Evolutionary conservation across 2,888 invertebrate genomes (phyloP).

Genomic region (Sarcophaga subvicina): DNA sequence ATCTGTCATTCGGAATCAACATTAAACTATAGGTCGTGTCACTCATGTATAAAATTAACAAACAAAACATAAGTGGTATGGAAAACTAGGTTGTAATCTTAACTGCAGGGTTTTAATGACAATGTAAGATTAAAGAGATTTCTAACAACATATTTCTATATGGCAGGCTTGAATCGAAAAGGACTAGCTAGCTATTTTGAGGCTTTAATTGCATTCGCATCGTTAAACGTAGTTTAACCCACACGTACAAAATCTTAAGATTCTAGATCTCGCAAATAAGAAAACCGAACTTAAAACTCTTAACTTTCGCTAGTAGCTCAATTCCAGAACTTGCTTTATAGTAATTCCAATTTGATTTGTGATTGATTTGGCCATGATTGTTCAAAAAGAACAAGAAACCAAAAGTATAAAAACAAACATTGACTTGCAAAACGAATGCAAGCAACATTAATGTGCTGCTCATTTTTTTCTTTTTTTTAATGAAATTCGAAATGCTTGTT

Average conservation of each 20-base stretch:
- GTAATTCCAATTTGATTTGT: slow-evolving; percentile 76
- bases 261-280: background rate
- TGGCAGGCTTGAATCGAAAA: too few relatives aligned
- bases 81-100: too few relatives aligned
- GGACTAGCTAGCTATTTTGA: background rate
- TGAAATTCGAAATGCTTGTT: background rate
- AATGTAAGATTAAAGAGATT: too few relatives aligned
- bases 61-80: too few relatives aligned
- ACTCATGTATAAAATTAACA: too few relatives aligned
- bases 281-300: background rate
- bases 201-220: background rate
- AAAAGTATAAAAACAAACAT: background rate
- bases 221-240: background rate
- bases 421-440: too few relatives aligned
- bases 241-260: too few relatives aligned
- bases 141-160: too few relatives aligned
- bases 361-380: slow-evolving; percentile 78
- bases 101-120: too few relatives aligned
- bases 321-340: slow-evolving; percentile 74
- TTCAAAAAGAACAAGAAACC: background rate
- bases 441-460: background rate
- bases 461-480: background rate
- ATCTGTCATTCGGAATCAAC: too few relatives aligned
- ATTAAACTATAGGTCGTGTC: too few relatives aligned
- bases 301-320: background rate